phyloP scores from a whole-genome alignment of 1,140 invertebrate species.

The Galendromus occidentalis region DNA sequence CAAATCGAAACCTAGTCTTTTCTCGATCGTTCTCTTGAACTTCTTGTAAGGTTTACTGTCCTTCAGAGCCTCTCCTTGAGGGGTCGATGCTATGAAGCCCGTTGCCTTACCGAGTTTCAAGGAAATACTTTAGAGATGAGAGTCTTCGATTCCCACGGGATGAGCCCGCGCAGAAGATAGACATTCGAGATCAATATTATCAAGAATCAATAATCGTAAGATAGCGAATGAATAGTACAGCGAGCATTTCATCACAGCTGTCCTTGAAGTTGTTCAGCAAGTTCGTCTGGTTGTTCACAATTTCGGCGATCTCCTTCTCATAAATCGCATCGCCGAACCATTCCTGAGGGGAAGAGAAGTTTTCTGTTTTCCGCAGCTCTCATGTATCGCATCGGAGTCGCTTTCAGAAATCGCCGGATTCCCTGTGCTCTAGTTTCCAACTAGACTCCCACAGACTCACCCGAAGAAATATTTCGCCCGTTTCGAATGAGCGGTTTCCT shows the following conservation, averaged over 20 bases:
- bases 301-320: background rate
- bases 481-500: background rate
- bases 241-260: background rate
- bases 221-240: background rate
- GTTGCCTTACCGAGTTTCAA: background rate
- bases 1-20: background rate
- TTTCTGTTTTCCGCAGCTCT: too few species aligned
- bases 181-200: too few species aligned
- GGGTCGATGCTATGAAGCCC: background rate
- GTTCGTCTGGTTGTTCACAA: background rate
- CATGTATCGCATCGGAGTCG: too few species aligned
- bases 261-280: background rate
- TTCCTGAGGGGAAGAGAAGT: background rate
- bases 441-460: background rate
- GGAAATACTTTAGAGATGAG: background rate
- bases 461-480: background rate
- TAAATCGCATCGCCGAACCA: background rate
- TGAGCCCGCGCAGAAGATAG: too few species aligned
- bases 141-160: background rate
- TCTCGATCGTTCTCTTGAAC: background rate
- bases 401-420: too few species aligned
- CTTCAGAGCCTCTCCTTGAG: background rate
- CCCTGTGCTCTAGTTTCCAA: too few species aligned
- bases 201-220: background rate
- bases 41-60: background rate